These are phyloP conservation scores for Psephotus haematonotus DNA, from an alignment of 2,113 vertebrate genomes.

Conservation along the genomic window DNA sequence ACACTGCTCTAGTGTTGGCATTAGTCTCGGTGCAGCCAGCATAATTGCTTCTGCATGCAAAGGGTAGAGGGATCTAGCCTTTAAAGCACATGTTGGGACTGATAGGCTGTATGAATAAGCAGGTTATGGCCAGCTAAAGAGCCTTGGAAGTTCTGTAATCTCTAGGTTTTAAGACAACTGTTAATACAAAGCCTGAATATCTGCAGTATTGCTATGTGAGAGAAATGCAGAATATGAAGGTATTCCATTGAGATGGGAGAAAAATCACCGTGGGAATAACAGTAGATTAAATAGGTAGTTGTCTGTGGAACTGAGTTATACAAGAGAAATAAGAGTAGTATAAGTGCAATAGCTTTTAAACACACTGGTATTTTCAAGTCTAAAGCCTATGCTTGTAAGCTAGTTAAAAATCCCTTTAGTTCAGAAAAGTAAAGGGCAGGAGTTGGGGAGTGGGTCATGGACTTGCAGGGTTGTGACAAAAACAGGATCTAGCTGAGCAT, in stretches of 20 bases:
- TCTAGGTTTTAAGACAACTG: not conserved
- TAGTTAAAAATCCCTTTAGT: not conserved
- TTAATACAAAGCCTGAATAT: not conserved
- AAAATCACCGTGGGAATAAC: not conserved
- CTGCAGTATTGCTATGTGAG: not conserved
- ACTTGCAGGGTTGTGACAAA: not conserved
- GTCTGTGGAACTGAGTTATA: not conserved
- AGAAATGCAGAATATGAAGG: not conserved
- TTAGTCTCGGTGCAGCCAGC: accelerated
- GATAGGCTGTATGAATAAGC: not conserved
- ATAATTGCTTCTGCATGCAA: not conserved
- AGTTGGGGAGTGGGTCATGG: not conserved
- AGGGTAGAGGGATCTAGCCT: not conserved
- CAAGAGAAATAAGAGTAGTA: not conserved
- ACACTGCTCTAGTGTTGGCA: not conserved
- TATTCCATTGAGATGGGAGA: not conserved
- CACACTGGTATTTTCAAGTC: not conserved
- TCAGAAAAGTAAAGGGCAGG: not conserved
- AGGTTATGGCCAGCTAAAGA: not conserved
- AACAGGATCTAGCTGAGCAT: not conserved
- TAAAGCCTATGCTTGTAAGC: not conserved
- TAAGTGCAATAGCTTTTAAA: not conserved
- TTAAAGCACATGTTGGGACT: not conserved
- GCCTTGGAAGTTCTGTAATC: not conserved
- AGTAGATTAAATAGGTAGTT: not conserved